Base-by-base conservation (phyloP, 35 echinoderm and acorn worm genomes). In the Heliocidaris tuberculata region DNA sequence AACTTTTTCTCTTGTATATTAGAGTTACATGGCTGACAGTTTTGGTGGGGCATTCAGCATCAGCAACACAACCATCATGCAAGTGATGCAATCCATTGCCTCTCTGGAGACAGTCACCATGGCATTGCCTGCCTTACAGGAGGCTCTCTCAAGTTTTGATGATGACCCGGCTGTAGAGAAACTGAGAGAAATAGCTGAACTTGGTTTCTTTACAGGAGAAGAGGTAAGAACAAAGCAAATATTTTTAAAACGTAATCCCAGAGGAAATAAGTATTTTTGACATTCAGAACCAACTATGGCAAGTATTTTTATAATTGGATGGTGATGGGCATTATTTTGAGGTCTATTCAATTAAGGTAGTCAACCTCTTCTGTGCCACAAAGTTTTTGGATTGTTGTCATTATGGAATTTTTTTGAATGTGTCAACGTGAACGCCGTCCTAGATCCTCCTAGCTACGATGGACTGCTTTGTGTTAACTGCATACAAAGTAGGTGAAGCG, bases 131-230 rank as follows among this genome's bases (percentile, higher is more conserved):
- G 60, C 59, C 93, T 27, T 94, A 21, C 31, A 71, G 59, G 8
- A 47, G 15, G 78, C 59, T 15, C 48, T 93, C 49, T 52, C 91
- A 7, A 15, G 29, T 59, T 59, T 93, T 10, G 11, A 49, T 19
- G 91, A 93, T 49, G 91, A 93, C 30, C 91, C 91, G 5, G 91
- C 91, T 27, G 4, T 93, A 15, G 91, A 93, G 21, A 49, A 29
- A 13, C 27, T 93, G n/a, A 24, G 50, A n/a, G 91, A 93, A 31
- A 2, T 93, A 16, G 91, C 91, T 13, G 12, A 93, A 48, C 50
- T 93, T 13, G 50, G 50, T 17, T 93, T 19, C 29, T 48, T 93
- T 10, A 93, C 91, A 52, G 91, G 49, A 31, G 91, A 93, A 93
- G 48, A 93, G 91, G 91, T 93, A 50, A n/a, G 48, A 89, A n/a